Evolutionary conservation across 2,113 vertebrate genomes (phyloP).

Genomic region (Xiphophorus couchianus): DNA sequence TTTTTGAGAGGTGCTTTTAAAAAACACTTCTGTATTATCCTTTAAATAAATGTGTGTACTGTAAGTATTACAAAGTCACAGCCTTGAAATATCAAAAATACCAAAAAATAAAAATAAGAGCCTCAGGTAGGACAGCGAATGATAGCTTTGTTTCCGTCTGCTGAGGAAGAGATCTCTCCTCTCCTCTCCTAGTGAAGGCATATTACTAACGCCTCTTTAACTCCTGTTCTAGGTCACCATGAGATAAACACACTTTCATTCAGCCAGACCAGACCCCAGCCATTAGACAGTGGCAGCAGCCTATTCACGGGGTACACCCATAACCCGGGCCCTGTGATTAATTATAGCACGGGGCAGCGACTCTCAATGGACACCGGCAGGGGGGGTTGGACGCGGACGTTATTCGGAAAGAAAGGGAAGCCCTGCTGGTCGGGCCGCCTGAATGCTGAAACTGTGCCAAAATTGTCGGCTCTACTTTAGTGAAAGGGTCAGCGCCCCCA

Average conservation of each 20-base stretch:
- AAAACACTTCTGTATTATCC: too few relatives aligned
- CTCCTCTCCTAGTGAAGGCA: slow-evolving; percentile 57
- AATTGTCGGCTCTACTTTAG: slow-evolving; percentile 12
- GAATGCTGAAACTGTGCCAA: slow-evolving; percentile 37
- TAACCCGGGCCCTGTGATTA: slow-evolving; percentile 72
- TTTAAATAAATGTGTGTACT: not conserved
- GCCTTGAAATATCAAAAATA: slow-evolving; percentile 12
- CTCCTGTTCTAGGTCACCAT: slow-evolving; percentile 81
- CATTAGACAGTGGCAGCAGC: slow-evolving; percentile 67
- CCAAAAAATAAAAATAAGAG: slow-evolving; percentile 1
- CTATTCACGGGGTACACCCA: slow-evolving; percentile 65
- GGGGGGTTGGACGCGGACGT: not conserved
- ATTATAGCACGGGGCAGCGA: slow-evolving; percentile 73
- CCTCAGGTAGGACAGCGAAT: slow-evolving; percentile 4
- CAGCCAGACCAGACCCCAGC: slow-evolving; percentile 67
- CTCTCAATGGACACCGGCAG: slow-evolving; percentile 62
- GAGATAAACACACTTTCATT: slow-evolving; percentile 81
- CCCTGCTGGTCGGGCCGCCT: slow-evolving; percentile 31
- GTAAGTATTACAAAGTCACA: not conserved
- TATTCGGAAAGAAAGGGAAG: slow-evolving; percentile 13
- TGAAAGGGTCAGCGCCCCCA: slow-evolving; percentile 11
- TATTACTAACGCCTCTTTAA: slow-evolving; percentile 80
- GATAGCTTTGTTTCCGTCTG: slow-evolving; percentile 20
- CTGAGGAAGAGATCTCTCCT: slow-evolving; percentile 34
- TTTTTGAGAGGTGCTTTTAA: too few relatives aligned